These are phyloP conservation scores for Sminthurinus aureus DNA, from an alignment of 2,888 invertebrate species.

Conservation along the genomic window DNA sequence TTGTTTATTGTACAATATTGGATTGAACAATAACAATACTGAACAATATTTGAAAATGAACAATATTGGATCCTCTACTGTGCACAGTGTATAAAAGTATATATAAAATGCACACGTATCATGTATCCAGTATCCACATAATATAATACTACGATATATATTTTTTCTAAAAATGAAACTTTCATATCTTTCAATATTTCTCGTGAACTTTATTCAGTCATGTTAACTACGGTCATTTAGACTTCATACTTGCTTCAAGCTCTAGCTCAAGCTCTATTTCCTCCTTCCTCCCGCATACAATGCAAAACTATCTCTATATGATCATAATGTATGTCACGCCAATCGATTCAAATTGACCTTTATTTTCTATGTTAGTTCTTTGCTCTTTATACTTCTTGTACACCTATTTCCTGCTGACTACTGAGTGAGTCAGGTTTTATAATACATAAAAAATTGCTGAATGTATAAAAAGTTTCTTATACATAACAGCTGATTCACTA, in stretches of 20 bases:
- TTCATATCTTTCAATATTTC: background rate
- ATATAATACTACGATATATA: background rate
- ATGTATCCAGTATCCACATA: background rate
- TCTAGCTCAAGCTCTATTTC: background rate
- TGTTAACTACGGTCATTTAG: background rate
- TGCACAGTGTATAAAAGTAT: background rate
- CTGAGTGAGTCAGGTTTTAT: background rate
- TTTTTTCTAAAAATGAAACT: too few relatives aligned
- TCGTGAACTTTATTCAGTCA: conserved; percentile 12
- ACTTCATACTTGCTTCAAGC: background rate
- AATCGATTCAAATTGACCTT: conserved; percentile 41
- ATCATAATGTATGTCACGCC: conserved; percentile 22
- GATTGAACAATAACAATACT: too few relatives aligned
- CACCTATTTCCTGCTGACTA: too few relatives aligned
- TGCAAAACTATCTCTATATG: background rate
- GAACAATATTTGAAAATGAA: too few relatives aligned
- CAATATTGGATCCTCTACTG: background rate
- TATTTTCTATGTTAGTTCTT: conserved; percentile 26
- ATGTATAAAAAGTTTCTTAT: conserved; percentile 13
- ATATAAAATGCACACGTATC: background rate
- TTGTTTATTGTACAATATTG: too few relatives aligned
- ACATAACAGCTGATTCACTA: background rate
- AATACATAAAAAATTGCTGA: background rate
- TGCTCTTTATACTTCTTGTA: conserved; percentile 23
- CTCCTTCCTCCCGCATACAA: background rate